Conservation (phyloP, 2,888 invertebrate genomes). For the Amphipyra tragopoginis region DNA sequence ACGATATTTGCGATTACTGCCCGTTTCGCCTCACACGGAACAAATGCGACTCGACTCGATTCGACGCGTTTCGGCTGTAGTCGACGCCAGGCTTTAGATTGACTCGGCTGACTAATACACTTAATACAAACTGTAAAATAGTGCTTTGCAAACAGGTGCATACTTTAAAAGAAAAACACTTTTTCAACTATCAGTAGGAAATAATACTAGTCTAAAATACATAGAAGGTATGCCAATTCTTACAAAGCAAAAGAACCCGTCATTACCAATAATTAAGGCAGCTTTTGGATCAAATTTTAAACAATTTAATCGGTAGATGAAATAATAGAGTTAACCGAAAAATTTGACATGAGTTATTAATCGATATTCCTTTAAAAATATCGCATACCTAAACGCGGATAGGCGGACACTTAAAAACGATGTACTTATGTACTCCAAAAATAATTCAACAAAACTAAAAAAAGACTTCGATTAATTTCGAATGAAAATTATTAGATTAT, state of each 20-base stretch:
- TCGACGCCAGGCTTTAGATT: too few relatives aligned
- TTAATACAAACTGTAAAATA: too few relatives aligned
- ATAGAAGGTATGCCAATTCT: background rate
- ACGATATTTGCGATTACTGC: too few relatives aligned
- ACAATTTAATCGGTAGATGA: too few relatives aligned
- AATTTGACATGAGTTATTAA: constrained; percentile 1
- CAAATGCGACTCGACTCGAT: too few relatives aligned
- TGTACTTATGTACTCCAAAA: constrained; percentile 16
- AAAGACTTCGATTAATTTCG: constrained; percentile 3
- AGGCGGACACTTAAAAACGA: constrained; percentile 30
- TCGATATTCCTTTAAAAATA: constrained; percentile 5
- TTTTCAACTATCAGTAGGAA: background rate
- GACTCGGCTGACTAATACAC: too few relatives aligned
- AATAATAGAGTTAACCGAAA: background rate
- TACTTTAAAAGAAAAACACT: background rate
- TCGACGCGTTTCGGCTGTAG: too few relatives aligned
- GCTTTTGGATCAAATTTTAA: too few relatives aligned
- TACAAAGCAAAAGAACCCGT: too few relatives aligned
- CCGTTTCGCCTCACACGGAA: too few relatives aligned
- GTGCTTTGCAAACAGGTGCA: background rate
- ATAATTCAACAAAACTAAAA: constrained; percentile 12
- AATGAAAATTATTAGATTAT: background rate
- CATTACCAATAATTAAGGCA: too few relatives aligned
- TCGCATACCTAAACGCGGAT: constrained; percentile 27
- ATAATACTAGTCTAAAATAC: background rate